These are phyloP conservation scores for Budorcas taxicolor DNA, from an alignment of 2,113 vertebrate species.

Conservation along the genomic window DNA sequence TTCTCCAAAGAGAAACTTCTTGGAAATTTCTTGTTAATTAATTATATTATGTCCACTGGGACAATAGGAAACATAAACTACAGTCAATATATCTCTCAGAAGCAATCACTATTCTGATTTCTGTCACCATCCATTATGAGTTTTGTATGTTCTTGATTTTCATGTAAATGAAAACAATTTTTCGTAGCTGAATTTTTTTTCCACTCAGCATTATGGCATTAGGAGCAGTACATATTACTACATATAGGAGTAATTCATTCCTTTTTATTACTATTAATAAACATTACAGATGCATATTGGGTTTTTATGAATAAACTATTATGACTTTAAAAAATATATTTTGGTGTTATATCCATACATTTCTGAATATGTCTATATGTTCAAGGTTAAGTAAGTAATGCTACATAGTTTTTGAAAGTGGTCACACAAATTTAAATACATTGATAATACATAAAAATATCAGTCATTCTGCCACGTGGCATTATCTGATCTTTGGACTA, in stretches of 20 bases:
- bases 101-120: neutral
- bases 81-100: neutral
- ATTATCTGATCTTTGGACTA: neutral
- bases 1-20: neutral
- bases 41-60: neutral
- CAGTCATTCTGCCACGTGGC: neutral
- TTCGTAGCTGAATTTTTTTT: neutral
- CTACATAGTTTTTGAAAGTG: neutral
- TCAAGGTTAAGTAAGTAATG: neutral
- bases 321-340: neutral
- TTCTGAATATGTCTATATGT: neutral
- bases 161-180: neutral
- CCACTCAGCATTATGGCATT: neutral
- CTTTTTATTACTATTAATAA: neutral
- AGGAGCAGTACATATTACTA: neutral
- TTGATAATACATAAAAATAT: neutral
- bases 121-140: neutral
- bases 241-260: neutral
- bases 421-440: neutral
- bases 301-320: neutral
- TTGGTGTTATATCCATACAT: neutral
- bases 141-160: neutral
- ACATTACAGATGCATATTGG: neutral
- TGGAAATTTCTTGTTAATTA: neutral
- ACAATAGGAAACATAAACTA: neutral